Evolutionary conservation across 1,140 invertebrate genomes (phyloP).

Genomic region (Spodoptera litura): DNA sequence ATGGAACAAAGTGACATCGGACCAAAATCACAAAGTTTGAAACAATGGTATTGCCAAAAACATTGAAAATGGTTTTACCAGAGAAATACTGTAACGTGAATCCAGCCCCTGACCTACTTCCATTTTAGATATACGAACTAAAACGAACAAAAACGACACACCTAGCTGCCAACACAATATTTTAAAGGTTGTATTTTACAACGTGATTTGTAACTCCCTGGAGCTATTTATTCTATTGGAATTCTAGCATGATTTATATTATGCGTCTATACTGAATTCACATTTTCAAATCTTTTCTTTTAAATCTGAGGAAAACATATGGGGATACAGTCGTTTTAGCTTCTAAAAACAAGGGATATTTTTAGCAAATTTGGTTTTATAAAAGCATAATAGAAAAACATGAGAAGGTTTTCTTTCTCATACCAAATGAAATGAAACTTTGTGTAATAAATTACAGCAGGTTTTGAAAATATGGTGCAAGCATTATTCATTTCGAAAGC

Average conservation of each 20-base stretch:
- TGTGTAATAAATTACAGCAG: too few species aligned
- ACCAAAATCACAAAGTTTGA: slow-evolving; percentile 29
- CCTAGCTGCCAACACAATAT: slow-evolving; percentile 43
- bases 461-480: too few species aligned
- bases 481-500: too few species aligned
- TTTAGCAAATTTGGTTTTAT: too few species aligned
- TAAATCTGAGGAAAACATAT: neutral
- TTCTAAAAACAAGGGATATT: too few species aligned
- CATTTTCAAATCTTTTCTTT: neutral
- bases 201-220: neutral
- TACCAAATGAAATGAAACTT: too few species aligned
- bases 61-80: slow-evolving; percentile 18
- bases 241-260: slow-evolving; percentile 15
- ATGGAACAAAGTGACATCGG: slow-evolving; percentile 26
- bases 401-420: too few species aligned
- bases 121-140: slow-evolving; percentile 31
- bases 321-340: too few species aligned
- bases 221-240: slow-evolving; percentile 25
- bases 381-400: too few species aligned
- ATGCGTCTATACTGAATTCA: neutral
- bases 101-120: slow-evolving; percentile 42
- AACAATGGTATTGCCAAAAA: slow-evolving; percentile 45
- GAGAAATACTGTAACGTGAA: slow-evolving; percentile 15
- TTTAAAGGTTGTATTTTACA: slow-evolving; percentile 38
- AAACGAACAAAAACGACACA: slow-evolving; percentile 42